A percentile compares a stretch with the other conserved stretches of the same genome.
These are phyloP conservation scores for Vanessa cardui DNA, from an alignment of 2,888 invertebrate genomes.

Conservation along the genomic window DNA sequence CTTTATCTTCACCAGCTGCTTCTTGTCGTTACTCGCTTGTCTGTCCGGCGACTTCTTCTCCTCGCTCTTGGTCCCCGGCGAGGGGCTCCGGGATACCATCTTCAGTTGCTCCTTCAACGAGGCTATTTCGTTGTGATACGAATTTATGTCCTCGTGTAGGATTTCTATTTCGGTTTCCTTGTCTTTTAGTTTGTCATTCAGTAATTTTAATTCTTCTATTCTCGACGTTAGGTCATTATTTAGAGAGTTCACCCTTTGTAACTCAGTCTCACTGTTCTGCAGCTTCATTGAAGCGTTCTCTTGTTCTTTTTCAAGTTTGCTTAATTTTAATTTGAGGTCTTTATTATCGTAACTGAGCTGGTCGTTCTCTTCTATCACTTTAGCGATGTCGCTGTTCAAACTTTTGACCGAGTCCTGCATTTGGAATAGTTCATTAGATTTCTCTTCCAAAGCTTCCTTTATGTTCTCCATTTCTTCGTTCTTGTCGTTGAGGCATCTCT, in stretches of 20 bases:
- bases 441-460: slow-evolving; percentile 74
- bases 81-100: slow-evolving; percentile 79
- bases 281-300: slow-evolving; percentile 70
- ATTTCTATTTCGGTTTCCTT: slow-evolving; percentile 82
- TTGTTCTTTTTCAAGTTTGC: slow-evolving; percentile 75
- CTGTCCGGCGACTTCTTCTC: slow-evolving; percentile 71
- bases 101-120: slow-evolving; percentile 73
- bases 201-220: slow-evolving; percentile 68
- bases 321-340: slow-evolving; percentile 66
- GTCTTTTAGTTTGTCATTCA: slow-evolving; percentile 75
- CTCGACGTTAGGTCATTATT: slow-evolving; percentile 68
- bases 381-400: slow-evolving; percentile 64
- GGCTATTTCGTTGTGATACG: slow-evolving; percentile 78
- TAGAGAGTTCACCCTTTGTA: slow-evolving; percentile 64
- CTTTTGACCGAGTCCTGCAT: slow-evolving; percentile 66
- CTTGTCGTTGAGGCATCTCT: slow-evolving; percentile 77
- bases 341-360: slow-evolving; percentile 62
- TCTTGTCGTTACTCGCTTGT: slow-evolving; percentile 82
- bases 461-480: slow-evolving; percentile 74
- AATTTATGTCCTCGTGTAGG: slow-evolving; percentile 75
- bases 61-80: slow-evolving; percentile 83
- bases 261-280: slow-evolving; percentile 68
- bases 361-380: slow-evolving; percentile 70
- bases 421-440: slow-evolving; percentile 70
- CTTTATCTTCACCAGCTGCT: slow-evolving; percentile 81